A percentile compares a stretch with the other conserved stretches of the same genome.
Conservation (phyloP, 2,797 vertebrate species). For the Molossus molossus region DNA sequence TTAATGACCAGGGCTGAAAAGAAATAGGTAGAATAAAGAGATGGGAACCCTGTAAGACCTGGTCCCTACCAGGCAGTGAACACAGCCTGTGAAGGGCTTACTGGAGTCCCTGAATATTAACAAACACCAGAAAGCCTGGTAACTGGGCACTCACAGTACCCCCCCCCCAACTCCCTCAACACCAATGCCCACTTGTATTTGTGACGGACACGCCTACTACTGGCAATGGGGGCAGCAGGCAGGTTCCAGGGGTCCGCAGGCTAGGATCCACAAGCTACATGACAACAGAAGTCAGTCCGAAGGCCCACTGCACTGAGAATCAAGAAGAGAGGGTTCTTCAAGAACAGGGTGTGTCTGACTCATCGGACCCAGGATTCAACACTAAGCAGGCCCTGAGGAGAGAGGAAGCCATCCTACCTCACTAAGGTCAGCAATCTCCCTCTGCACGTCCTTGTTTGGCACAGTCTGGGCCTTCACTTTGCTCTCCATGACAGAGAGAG, state of each 20-base stretch:
- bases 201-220: neutral
- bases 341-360: neutral
- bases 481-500: conserved; percentile 91
- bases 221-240: neutral
- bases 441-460: conserved; percentile 98
- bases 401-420: conserved; percentile 91
- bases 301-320: neutral
- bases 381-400: neutral
- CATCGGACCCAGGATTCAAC: neutral
- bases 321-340: neutral
- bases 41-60: neutral
- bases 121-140: neutral
- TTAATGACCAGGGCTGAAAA: neutral
- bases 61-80: neutral
- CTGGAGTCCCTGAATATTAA: neutral
- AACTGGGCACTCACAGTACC: neutral
- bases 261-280: neutral
- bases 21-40: neutral
- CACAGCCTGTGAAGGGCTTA: neutral
- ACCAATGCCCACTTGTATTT: neutral
- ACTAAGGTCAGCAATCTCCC: conserved; percentile 95
- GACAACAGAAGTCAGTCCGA: too few relatives aligned
- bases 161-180: neutral
- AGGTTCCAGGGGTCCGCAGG: neutral
- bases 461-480: conserved; percentile 95